phyloP scores from a whole-genome alignment of 1,140 invertebrate species.

The Vanessa atalanta region DNA sequence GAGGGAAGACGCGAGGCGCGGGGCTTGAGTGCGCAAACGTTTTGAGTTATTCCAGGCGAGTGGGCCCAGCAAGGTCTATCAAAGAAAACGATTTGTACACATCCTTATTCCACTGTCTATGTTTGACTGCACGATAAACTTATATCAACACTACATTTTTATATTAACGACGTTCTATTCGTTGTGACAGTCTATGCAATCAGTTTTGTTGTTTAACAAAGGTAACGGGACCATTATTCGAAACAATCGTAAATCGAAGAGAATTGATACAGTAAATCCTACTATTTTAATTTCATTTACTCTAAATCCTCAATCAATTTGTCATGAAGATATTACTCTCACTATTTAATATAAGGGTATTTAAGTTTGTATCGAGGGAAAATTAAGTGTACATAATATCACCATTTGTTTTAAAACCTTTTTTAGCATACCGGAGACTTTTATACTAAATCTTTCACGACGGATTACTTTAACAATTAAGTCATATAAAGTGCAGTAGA shows the following conservation, averaged over 20 bases:
- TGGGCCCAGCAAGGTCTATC: conserved; percentile 55
- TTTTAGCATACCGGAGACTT: not conserved
- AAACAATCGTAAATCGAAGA: not conserved
- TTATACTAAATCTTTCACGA: conserved; percentile 10
- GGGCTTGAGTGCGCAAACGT: conserved; percentile 55
- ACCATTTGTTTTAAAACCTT: not conserved
- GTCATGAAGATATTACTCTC: too few species aligned
- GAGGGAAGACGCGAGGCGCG: conserved; percentile 51
- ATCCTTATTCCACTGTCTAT: conserved; percentile 54
- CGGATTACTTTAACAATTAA: conserved; percentile 11
- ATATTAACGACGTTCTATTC: conserved; percentile 6
- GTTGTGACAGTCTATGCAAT: conserved; percentile 24
- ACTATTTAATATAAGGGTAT: too few species aligned
- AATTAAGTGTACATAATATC: not conserved
- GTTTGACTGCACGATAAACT: conserved; percentile 51
- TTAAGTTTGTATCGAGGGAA: not conserved
- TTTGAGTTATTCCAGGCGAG: conserved; percentile 64
- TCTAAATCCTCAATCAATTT: too few species aligned
- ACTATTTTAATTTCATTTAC: too few species aligned
- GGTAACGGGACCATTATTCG: conserved; percentile 5
- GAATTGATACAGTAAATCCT: not conserved
- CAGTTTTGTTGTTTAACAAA: conserved; percentile 20
- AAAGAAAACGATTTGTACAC: conserved; percentile 73
- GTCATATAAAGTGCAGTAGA: conserved; percentile 35
- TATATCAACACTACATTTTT: conserved; percentile 41